phyloP scores from a whole-genome alignment of 53 echinoderm and acorn worm species.

The Echinometra lucunter region DNA sequence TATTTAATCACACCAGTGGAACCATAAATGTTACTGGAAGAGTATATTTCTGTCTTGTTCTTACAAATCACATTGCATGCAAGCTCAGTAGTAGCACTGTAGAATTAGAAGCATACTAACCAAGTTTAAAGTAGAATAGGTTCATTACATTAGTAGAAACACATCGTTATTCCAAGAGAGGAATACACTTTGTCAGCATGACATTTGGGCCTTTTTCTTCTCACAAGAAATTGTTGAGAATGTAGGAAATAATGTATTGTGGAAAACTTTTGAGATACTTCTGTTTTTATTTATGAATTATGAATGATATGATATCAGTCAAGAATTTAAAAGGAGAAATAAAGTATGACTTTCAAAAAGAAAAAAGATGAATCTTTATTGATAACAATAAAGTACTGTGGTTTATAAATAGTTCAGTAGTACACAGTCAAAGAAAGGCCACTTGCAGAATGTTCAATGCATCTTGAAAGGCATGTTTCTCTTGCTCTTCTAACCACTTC shows the following conservation, averaged over 20 bases:
- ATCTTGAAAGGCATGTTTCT: slow-evolving; percentile 55
- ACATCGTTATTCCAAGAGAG: neutral
- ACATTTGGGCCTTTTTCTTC: neutral
- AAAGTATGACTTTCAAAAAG: too few relatives aligned
- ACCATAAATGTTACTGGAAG: too few relatives aligned
- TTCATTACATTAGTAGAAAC: neutral
- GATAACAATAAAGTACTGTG: neutral
- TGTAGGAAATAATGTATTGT: neutral
- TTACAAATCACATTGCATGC: neutral
- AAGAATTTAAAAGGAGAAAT: too few relatives aligned
- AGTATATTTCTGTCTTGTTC: neutral
- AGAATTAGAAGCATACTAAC: slow-evolving; percentile 9
- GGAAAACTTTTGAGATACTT: neutral
- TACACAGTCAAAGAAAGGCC: neutral
- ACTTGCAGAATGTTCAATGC: neutral
- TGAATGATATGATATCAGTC: neutral
- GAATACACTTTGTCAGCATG: neutral
- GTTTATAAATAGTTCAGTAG: neutral
- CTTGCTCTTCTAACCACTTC: slow-evolving; percentile 29
- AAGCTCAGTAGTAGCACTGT: neutral
- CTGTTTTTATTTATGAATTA: neutral
- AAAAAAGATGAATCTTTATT: too few relatives aligned
- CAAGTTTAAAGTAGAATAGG: neutral
- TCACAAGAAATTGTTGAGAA: neutral
- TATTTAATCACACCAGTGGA: too few relatives aligned